Percentiles rank a stretch among this genome's conserved stretches.
Evolutionary conservation across 2,888 invertebrate species (phyloP).

Genomic region (Oligia latruncula): DNA sequence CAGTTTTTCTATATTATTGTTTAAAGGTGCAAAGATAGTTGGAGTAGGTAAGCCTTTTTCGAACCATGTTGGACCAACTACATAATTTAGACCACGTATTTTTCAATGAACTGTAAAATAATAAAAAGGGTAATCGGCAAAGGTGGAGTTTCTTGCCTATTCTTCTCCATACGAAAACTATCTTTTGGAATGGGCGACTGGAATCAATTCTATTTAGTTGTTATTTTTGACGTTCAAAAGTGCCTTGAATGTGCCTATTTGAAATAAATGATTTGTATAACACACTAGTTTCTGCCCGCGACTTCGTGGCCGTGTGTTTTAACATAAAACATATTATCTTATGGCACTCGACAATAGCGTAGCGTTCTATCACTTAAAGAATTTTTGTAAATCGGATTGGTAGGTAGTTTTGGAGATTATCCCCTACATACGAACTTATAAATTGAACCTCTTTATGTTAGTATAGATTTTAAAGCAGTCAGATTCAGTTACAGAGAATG

Average conservation of each 20-base stretch:
- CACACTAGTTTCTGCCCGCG: neutral
- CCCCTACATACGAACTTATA: neutral
- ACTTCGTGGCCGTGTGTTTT: neutral
- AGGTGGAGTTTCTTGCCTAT: too few relatives aligned
- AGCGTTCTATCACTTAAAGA: neutral
- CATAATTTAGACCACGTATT: neutral
- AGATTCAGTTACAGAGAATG: neutral
- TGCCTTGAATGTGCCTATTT: too few relatives aligned
- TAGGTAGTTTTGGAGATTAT: neutral
- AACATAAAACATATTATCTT: neutral
- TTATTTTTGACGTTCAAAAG: too few relatives aligned
- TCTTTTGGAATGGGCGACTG: too few relatives aligned
- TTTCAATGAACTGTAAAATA: neutral
- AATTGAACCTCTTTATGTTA: neutral
- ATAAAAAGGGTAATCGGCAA: neutral
- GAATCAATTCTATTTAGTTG: too few relatives aligned
- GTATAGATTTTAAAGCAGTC: neutral
- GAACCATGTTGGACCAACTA: neutral
- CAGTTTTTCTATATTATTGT: constrained; percentile 12
- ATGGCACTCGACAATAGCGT: neutral
- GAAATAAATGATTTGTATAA: neutral
- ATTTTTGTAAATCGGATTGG: neutral
- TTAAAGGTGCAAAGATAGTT: neutral
- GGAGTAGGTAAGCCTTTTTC: neutral
- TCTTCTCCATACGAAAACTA: too few relatives aligned